Evolutionary conservation across 2,113 vertebrate species (phyloP).

Genomic region (Oreochromis niloticus): DNA sequence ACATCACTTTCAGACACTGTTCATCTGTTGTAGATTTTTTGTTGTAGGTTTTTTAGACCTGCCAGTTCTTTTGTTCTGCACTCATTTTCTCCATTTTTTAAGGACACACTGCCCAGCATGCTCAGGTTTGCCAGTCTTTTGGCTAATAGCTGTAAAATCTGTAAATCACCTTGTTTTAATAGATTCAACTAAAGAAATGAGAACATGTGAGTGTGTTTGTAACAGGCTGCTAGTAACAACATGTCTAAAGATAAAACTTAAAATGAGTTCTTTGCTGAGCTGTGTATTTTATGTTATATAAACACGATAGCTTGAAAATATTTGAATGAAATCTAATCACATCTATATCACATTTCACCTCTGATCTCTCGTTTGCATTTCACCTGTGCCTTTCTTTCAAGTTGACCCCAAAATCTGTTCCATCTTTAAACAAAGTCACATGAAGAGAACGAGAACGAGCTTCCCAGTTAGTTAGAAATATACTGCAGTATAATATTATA

Average conservation of each 20-base stretch:
- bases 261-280: not conserved
- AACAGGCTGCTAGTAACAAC: not conserved
- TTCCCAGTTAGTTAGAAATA: not conserved
- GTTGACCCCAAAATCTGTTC: not conserved
- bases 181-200: not conserved
- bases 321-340: not conserved
- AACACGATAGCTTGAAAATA: not conserved
- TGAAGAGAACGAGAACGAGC: not conserved
- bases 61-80: not conserved
- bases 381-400: rapidly evolving
- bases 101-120: not conserved
- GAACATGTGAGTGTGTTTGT: not conserved
- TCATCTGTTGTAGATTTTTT: not conserved
- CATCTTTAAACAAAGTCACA: not conserved
- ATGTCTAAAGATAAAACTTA: not conserved
- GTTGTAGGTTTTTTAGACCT: not conserved
- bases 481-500: not conserved
- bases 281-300: not conserved
- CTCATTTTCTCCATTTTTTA: not conserved
- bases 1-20: not conserved
- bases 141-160: not conserved
- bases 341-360: not conserved
- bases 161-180: not conserved
- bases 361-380: not conserved
- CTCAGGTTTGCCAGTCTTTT: not conserved